phyloP scores from a whole-genome alignment of 1,140 invertebrate species.

The Metopolophium dirhodum region DNA sequence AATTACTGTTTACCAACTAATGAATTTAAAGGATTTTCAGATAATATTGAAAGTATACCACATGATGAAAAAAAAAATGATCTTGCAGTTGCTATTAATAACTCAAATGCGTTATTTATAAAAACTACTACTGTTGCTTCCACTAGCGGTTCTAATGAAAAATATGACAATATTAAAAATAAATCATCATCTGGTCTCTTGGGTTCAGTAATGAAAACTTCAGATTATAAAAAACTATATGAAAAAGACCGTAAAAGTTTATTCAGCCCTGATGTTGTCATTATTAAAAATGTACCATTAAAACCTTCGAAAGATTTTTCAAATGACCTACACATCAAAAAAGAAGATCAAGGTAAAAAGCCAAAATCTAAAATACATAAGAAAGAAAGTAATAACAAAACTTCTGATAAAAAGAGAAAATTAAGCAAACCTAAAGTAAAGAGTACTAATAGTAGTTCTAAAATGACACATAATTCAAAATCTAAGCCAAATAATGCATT shows the following conservation, averaged over 20 bases:
- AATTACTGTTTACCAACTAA: neutral
- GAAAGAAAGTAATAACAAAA: neutral
- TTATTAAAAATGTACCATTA: neutral
- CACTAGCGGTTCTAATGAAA: neutral
- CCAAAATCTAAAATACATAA: neutral
- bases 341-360: neutral
- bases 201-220: neutral
- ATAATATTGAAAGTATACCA: neutral
- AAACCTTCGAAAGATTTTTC: neutral
- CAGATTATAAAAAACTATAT: constrained; percentile 5
- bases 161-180: neutral
- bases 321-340: neutral
- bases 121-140: neutral
- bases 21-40: neutral
- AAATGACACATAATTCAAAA: neutral
- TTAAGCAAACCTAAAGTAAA: neutral
- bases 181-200: neutral
- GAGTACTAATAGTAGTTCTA: neutral
- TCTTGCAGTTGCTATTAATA: neutral
- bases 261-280: constrained; percentile 34
- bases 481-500: neutral
- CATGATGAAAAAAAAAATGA: too few relatives aligned
- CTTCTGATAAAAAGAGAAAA: neutral
- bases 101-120: neutral
- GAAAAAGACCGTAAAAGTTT: constrained; percentile 42